phyloP scores from a whole-genome alignment of 2,113 vertebrate genomes.

The Addax nasomaculatus region DNA sequence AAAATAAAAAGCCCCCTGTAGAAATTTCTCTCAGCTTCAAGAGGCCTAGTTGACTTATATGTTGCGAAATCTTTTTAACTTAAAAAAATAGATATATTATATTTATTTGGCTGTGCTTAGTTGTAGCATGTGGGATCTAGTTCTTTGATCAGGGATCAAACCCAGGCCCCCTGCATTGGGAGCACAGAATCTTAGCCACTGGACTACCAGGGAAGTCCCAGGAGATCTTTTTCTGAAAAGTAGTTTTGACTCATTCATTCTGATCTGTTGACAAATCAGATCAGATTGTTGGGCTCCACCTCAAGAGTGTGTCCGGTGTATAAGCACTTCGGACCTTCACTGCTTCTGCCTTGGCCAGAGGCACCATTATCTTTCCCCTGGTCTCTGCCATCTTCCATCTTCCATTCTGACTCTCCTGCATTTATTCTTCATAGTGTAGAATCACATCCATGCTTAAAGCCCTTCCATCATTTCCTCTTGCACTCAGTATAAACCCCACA shows the following conservation, averaged over 20 bases:
- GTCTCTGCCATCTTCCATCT: not conserved
- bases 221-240: not conserved
- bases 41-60: not conserved
- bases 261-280: not conserved
- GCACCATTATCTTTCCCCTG: not conserved
- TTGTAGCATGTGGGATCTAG: not conserved
- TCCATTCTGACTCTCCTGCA: not conserved
- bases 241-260: not conserved
- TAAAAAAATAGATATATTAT: not conserved
- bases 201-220: not conserved
- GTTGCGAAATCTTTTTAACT: not conserved
- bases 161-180: not conserved
- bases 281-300: not conserved
- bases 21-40: not conserved
- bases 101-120: not conserved
- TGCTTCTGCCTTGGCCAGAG: not conserved
- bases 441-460: not conserved
- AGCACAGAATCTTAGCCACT: not conserved
- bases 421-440: not conserved
- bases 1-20: not conserved
- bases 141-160: not conserved
- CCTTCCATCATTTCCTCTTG: not conserved
- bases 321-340: not conserved
- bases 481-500: not conserved
- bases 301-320: not conserved